These are phyloP conservation scores for Pachyramphus minor DNA, from an alignment of 2,113 vertebrate species.

Conservation along the genomic window DNA sequence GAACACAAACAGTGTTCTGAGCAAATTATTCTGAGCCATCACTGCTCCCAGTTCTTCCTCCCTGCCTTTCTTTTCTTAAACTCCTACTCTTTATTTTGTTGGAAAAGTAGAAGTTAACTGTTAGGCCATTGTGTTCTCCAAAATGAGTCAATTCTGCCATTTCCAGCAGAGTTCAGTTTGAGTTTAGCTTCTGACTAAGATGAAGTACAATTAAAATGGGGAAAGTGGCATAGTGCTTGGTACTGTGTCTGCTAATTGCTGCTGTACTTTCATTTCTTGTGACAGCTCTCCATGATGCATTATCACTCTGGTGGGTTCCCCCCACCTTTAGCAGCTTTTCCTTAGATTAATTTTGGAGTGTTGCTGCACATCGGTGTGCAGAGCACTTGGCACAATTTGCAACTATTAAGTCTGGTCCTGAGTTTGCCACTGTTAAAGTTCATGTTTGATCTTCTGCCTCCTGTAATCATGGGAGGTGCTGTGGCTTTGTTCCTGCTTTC, in stretches of 20 bases:
- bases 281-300: slow-evolving; percentile 57
- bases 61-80: background rate
- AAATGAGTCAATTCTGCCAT: slow-evolving; percentile 40
- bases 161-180: slow-evolving; percentile 26
- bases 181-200: slow-evolving; percentile 56
- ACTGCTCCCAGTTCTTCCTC: background rate
- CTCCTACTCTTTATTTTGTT: slow-evolving; percentile 31
- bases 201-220: slow-evolving; percentile 45
- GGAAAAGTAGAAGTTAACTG: slow-evolving; percentile 29
- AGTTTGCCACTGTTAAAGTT: slow-evolving; percentile 4
- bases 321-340: slow-evolving; percentile 25
- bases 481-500: background rate
- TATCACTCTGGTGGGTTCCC: slow-evolving; percentile 37
- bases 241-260: slow-evolving; percentile 56
- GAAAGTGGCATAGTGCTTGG: slow-evolving; percentile 31
- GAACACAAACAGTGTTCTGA: background rate
- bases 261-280: slow-evolving; percentile 56
- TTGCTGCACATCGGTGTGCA: background rate
- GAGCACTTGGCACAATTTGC: slow-evolving; percentile 2
- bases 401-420: background rate
- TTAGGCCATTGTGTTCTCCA: slow-evolving; percentile 36
- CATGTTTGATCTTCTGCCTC: slow-evolving; percentile 8
- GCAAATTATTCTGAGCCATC: background rate
- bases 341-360: slow-evolving; percentile 23
- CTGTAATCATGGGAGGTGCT: background rate